Evolutionary conservation across 1,140 invertebrate species (phyloP), one percentile per base, ranked within the genome.

Genomic region (Meloidogyne chitwoodi): DNA sequence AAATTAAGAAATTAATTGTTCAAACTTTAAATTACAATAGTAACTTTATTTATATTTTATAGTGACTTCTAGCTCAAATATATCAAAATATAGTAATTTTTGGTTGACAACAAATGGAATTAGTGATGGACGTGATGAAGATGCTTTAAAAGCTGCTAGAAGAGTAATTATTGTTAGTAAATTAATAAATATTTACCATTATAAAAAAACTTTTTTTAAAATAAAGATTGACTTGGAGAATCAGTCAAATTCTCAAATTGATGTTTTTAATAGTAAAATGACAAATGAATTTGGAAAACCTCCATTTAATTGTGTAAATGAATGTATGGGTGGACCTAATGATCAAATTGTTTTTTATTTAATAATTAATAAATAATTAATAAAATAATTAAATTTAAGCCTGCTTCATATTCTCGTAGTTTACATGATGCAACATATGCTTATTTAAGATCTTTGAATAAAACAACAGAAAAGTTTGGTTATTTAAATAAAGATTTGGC

Each of bases 201-300:
- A 41, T 10, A 29, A 6, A 62, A 65, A 22, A 3, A 56, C 68
- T 67, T 44, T 12, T 11, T 26, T 66, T 22, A 56, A 38, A 38
- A 62, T 80, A 3, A 27, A 79, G 79, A 19, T 81, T 62, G 79
- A 78, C 61, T 29, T 81, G 16, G 79, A 74, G 31, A 77, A 65
- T 29, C 61, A 67, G 22, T 27, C 62, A 2, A 74, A 10, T 22
- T 24, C 72, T 16, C 38, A 38, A 66, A 74, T 81, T 27, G 63
- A 80, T 29, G 24, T 68, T 27, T 81, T 81, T 63, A 70, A 77
- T 41, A 12, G 14, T 16, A 44, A 81, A 72, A 24, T 81, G 14
- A 34, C 62, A 16, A 16, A 38, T n/a, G 22, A 71, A 12, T 72
- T 81, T 24, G 77, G 77, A 29, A 22, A 79, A 27, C 72, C 65